Evolutionary conservation across 2,888 invertebrate genomes (phyloP).

Genomic region (Tetragnatha montana): DNA sequence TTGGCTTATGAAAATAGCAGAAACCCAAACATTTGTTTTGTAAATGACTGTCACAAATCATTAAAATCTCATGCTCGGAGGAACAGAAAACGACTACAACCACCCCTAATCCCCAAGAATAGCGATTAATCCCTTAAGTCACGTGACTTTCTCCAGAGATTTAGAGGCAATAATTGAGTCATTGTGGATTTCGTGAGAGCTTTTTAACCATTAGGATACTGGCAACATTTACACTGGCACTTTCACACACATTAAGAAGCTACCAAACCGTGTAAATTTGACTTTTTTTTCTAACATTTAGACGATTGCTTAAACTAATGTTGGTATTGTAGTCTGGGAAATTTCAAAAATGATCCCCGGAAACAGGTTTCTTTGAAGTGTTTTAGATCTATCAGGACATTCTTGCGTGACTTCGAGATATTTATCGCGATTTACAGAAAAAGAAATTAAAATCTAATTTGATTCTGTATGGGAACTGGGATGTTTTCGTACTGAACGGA

Average conservation of each 20-base stretch:
- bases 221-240: neutral
- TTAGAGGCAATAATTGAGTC: neutral
- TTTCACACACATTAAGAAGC: neutral
- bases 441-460: too few species aligned
- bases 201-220: neutral
- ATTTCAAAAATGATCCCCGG: too few species aligned
- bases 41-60: neutral
- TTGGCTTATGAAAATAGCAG: too few species aligned
- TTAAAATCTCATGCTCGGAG: neutral
- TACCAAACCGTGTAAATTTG: neutral
- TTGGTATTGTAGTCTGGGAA: neutral
- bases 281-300: neutral
- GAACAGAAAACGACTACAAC: neutral
- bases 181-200: neutral
- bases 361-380: too few species aligned
- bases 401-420: too few species aligned
- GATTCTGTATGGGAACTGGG: too few species aligned
- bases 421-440: too few species aligned
- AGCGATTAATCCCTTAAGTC: neutral
- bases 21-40: neutral
- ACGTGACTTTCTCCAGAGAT: neutral
- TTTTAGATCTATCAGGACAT: too few species aligned
- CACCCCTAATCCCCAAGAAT: neutral
- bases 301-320: neutral
- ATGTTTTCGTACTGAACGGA: too few species aligned